phyloP scores from a whole-genome alignment of 2,113 vertebrate genomes.

The Silurus glanis region DNA sequence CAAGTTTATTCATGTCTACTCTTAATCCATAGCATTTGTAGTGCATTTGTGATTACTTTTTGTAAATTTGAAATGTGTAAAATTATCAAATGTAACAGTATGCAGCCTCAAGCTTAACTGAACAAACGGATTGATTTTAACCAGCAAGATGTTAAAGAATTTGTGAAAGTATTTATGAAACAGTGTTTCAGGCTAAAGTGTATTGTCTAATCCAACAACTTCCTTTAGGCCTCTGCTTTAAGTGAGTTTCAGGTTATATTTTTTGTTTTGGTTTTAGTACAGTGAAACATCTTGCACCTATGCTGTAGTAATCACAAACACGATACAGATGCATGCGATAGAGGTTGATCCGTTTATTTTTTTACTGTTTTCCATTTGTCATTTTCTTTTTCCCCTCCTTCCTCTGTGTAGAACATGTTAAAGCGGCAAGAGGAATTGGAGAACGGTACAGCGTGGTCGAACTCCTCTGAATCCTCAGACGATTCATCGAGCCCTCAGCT shows the following conservation, averaged over 20 bases:
- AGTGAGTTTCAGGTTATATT: not conserved
- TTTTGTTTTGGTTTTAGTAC: not conserved
- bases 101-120: not conserved
- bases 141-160: not conserved
- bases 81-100: not conserved
- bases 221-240: not conserved
- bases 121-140: not conserved
- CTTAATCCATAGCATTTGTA: not conserved
- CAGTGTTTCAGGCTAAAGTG: not conserved
- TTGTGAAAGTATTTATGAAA: not conserved
- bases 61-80: not conserved
- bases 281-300: not conserved
- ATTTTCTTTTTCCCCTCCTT: not conserved
- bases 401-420: conserved; percentile 82
- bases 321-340: not conserved
- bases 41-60: not conserved
- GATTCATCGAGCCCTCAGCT: conserved; percentile 93
- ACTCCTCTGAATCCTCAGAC: conserved; percentile 92
- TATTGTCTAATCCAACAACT: not conserved
- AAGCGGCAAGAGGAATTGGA: conserved; percentile 86
- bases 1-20: not conserved
- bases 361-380: not conserved
- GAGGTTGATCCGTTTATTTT: not conserved
- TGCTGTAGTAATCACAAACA: not conserved
- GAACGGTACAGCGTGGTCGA: conserved; percentile 90